Percentiles rank a stretch among this genome's conserved stretches.
phyloP scores from a whole-genome alignment of 2,888 invertebrate genomes.

The Autographa gamma region DNA sequence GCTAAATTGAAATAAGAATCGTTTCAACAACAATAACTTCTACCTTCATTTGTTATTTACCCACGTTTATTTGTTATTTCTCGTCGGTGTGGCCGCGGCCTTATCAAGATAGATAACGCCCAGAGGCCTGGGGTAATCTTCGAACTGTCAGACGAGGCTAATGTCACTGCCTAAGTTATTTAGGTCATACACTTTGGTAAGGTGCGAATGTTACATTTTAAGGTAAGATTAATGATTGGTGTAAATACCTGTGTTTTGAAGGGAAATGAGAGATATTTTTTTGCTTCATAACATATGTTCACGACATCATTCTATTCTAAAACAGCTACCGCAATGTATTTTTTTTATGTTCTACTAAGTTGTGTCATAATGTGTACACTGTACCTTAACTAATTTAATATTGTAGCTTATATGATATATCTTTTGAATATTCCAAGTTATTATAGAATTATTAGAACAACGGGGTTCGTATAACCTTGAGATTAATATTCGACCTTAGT shows the following conservation, averaged over 20 bases:
- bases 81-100: conserved; percentile 12
- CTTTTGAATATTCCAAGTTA: no score
- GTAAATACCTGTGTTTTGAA: not conserved
- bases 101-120: conserved; percentile 50
- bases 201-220: conserved; percentile 11
- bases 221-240: conserved; percentile 4
- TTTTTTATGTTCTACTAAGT: no score
- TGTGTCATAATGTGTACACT: no score
- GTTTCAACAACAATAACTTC: conserved; percentile 4
- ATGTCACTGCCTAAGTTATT: conserved; percentile 35
- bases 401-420: no score
- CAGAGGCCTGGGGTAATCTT: conserved; percentile 48
- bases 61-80: conserved; percentile 25
- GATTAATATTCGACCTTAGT: no score
- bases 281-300: no score
- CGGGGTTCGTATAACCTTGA: no score
- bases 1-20: conserved; percentile 8
- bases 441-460: no score
- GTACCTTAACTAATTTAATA: no score
- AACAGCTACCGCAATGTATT: no score
- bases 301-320: no score
- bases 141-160: conserved; percentile 44
- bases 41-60: conserved; percentile 19
- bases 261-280: not conserved
- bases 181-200: conserved; percentile 20